These are phyloP conservation scores for Paramormyrops kingsleyae DNA, from an alignment of 2,113 vertebrate species.

Conservation along the genomic window DNA sequence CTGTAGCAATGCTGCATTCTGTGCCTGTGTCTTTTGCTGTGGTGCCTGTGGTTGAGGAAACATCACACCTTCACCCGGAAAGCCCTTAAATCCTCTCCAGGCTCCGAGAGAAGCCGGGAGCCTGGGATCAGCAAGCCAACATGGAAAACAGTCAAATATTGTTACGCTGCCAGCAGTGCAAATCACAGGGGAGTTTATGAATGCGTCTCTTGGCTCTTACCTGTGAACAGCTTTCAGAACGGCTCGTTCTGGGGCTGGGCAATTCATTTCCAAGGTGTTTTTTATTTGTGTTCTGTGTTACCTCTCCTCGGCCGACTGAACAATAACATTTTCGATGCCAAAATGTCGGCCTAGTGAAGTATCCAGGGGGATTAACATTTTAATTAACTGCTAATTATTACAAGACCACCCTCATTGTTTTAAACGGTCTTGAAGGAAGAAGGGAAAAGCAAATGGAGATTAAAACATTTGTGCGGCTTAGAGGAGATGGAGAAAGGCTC, in stretches of 20 bases:
- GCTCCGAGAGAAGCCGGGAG: neutral
- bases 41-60: neutral
- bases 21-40: neutral
- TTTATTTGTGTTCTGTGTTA: neutral
- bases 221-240: neutral
- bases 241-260: neutral
- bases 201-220: neutral
- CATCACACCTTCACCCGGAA: neutral
- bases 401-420: neutral
- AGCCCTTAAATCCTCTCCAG: neutral
- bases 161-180: neutral
- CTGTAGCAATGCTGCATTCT: neutral
- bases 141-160: neutral
- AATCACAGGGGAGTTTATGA: neutral
- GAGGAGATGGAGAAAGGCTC: neutral
- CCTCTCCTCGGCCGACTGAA: neutral
- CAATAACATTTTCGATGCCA: neutral
- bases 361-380: neutral
- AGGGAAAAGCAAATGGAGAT: neutral
- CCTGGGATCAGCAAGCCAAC: neutral
- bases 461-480: neutral
- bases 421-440: neutral
- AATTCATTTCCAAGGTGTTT: neutral
- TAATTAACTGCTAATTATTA: constrained; percentile 11
- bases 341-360: neutral